A percentile compares a stretch with the other conserved stretches of the same genome.
Evolutionary conservation across 2,797 vertebrate species (phyloP).

Genomic region (Poeciliopsis paucimaculata): DNA sequence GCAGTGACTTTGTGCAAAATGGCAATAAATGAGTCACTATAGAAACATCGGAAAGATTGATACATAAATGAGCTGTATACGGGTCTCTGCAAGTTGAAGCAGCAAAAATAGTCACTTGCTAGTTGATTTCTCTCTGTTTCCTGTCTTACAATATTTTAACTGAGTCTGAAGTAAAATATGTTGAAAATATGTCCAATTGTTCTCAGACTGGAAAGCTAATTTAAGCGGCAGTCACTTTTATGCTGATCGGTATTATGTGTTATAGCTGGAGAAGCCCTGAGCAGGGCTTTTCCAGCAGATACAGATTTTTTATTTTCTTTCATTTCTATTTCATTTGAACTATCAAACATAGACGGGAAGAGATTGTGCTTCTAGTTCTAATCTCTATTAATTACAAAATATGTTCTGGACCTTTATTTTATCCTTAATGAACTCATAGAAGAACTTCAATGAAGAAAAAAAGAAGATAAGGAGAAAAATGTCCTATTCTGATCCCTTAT

Average conservation of each 20-base stretch:
- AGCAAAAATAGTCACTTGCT: neutral
- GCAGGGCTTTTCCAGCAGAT: neutral
- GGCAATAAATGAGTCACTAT: neutral
- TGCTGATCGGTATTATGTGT: conserved; percentile 4
- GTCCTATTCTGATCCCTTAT: neutral
- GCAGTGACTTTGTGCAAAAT: neutral
- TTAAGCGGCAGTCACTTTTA: conserved; percentile 36
- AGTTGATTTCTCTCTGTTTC: neutral
- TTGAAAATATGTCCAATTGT: conserved; percentile 31
- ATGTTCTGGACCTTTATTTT: neutral
- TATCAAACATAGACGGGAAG: neutral
- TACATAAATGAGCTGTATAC: neutral
- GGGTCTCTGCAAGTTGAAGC: neutral
- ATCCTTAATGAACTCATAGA: neutral
- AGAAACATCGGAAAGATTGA: neutral
- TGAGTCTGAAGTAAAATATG: neutral
- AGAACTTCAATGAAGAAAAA: neutral
- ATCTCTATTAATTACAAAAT: neutral
- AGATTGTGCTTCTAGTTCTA: neutral
- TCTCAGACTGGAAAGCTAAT: conserved; percentile 37
- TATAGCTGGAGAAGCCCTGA: neutral
- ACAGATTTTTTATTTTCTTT: neutral
- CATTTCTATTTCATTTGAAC: neutral
- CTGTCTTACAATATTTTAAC: neutral
- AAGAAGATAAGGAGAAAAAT: neutral